These are phyloP conservation scores for Trochalopteron elliotii DNA, from an alignment of 2,113 vertebrate species.

Conservation along the genomic window DNA sequence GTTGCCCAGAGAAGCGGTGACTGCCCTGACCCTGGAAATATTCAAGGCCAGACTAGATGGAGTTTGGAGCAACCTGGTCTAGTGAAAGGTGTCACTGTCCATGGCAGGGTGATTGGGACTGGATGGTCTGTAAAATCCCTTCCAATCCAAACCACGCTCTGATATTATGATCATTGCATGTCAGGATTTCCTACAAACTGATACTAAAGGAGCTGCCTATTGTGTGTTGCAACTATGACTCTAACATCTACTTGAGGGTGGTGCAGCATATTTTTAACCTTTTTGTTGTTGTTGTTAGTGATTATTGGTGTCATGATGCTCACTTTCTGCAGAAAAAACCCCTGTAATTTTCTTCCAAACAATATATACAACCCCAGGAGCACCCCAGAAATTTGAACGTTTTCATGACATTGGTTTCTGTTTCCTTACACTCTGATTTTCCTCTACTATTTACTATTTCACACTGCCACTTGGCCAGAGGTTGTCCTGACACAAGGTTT, in stretches of 20 bases:
- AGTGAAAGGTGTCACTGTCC: background rate
- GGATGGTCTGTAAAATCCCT: background rate
- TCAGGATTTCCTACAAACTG: background rate
- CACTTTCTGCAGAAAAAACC: background rate
- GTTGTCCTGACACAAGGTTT: background rate
- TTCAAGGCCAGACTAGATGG: background rate
- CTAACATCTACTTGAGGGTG: background rate
- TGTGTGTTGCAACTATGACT: background rate
- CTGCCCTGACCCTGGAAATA: background rate
- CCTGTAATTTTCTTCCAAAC: background rate
- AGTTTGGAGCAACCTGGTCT: background rate
- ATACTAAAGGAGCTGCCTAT: background rate
- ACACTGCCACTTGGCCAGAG: background rate
- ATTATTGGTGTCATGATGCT: background rate
- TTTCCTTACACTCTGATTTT: background rate
- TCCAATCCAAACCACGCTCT: background rate
- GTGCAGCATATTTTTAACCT: background rate
- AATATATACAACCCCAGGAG: background rate
- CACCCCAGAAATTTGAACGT: background rate
- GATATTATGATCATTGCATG: too few relatives aligned
- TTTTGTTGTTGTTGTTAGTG: background rate
- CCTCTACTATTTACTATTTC: background rate
- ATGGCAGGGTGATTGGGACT: fast-evolving
- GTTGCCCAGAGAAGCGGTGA: background rate
- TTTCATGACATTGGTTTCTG: background rate